phyloP scores from a whole-genome alignment of 2,797 vertebrate species.

The Hypotaenidia okinawae region DNA sequence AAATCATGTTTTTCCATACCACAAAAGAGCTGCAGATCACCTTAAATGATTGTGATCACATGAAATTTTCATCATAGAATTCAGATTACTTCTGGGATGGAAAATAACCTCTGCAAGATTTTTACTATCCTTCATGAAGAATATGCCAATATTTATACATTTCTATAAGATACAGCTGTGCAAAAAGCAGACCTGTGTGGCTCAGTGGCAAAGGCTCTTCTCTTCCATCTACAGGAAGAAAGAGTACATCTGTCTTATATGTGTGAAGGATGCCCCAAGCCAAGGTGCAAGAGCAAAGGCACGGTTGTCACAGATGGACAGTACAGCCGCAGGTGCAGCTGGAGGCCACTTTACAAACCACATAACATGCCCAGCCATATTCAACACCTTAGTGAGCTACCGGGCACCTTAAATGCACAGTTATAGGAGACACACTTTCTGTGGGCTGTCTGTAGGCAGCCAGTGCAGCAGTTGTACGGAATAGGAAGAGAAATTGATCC shows the following conservation, averaged over 20 bases:
- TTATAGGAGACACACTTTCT: not conserved
- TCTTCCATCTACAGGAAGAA: not conserved
- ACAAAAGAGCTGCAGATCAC: not conserved
- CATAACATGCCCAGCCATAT: not conserved
- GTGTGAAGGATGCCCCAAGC: not conserved
- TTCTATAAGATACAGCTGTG: not conserved
- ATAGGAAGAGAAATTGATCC: not conserved
- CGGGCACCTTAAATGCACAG: not conserved
- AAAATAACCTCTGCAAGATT: not conserved
- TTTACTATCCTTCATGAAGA: not conserved
- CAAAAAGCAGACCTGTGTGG: not conserved
- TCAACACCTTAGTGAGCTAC: not conserved
- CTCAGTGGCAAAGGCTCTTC: not conserved
- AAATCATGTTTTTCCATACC: not conserved
- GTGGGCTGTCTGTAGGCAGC: not conserved
- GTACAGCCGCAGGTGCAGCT: not conserved
- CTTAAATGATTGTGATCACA: not conserved
- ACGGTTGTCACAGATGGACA: not conserved
- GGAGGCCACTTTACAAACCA: not conserved
- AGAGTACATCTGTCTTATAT: not conserved
- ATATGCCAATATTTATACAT: not conserved
- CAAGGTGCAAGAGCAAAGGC: not conserved
- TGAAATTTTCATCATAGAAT: not conserved
- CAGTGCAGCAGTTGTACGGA: not conserved
- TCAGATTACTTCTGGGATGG: not conserved